These are phyloP conservation scores for Pediacus dermestoides DNA, from an alignment of 2,888 invertebrate species.

Conservation along the genomic window DNA sequence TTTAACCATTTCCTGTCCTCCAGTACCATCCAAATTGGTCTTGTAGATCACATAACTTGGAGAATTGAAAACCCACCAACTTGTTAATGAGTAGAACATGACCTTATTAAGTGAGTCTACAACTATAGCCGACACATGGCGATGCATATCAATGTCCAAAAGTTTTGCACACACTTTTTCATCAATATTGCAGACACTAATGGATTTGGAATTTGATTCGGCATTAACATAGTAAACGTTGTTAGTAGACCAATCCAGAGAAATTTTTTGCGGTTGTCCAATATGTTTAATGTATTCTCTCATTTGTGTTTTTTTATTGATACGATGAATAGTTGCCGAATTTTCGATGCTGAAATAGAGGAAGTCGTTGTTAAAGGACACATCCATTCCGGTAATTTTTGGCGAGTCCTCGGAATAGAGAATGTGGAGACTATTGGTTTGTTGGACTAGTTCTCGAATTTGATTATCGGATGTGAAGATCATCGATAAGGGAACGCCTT, in stretches of 20 bases:
- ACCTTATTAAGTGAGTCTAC: conserved; percentile 61
- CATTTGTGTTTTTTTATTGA: conserved; percentile 44
- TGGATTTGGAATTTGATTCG: conserved; percentile 35
- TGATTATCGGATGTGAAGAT: conserved; percentile 57
- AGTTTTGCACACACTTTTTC: conserved; percentile 45
- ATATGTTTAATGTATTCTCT: conserved; percentile 46
- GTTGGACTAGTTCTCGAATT: conserved; percentile 53
- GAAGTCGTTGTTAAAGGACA: conserved; percentile 47
- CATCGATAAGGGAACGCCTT: conserved; percentile 54
- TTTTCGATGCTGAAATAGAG: conserved; percentile 54
- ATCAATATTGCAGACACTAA: conserved; percentile 43
- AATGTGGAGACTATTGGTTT: conserved; percentile 39
- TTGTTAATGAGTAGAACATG: conserved; percentile 58
- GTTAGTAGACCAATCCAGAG: conserved; percentile 71
- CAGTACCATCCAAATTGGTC: conserved; percentile 55
- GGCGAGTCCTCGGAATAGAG: conserved; percentile 51
- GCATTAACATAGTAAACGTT: conserved; percentile 64
- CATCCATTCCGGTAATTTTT: conserved; percentile 55
- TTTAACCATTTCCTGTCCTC: conserved; percentile 46
- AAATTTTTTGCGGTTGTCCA: conserved; percentile 55
- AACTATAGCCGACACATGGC: conserved; percentile 57
- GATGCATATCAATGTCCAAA: conserved; percentile 51
- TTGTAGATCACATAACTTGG: conserved; percentile 54
- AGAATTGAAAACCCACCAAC: conserved; percentile 47
- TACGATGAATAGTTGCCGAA: conserved; percentile 47